A percentile compares a stretch with the other conserved stretches of the same genome.
These are phyloP conservation scores for Rhorus exstirpatorius DNA, from an alignment of 2,888 invertebrate species.

Conservation along the genomic window DNA sequence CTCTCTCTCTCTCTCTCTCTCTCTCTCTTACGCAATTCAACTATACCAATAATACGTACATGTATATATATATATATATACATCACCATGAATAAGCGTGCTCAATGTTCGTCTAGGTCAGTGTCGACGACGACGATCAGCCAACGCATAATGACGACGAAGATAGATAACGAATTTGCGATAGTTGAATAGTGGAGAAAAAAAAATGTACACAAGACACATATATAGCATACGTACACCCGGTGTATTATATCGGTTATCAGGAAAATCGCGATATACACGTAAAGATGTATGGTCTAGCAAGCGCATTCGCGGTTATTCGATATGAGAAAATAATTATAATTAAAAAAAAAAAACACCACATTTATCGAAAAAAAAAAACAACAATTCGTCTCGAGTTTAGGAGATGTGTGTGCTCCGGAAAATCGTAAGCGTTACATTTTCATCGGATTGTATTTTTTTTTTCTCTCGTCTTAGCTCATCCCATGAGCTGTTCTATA, in stretches of 20 bases:
- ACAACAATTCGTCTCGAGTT: background rate
- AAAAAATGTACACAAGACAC: slow-evolving; percentile 12
- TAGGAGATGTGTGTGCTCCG: background rate
- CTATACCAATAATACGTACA: slow-evolving; percentile 45
- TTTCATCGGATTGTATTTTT: too few species aligned
- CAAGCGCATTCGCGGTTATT: slow-evolving; percentile 11
- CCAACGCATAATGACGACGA: slow-evolving; percentile 34
- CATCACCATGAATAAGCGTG: slow-evolving; percentile 33
- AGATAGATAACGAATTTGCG: slow-evolving; percentile 59
- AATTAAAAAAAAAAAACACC: slow-evolving; percentile 6
- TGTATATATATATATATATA: slow-evolving; percentile 11
- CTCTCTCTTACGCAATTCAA: slow-evolving; percentile 46
- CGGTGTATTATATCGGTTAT: slow-evolving; percentile 21
- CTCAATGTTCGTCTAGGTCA: slow-evolving; percentile 65
- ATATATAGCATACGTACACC: background rate
- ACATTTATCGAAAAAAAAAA: background rate
- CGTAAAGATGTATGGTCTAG: slow-evolving; percentile 1
- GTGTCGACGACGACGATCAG: slow-evolving; percentile 58
- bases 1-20: slow-evolving; percentile 17
- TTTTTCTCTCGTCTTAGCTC: too few species aligned
- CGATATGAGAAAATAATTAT: too few species aligned
- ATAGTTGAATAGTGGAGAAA: slow-evolving; percentile 52
- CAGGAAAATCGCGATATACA: slow-evolving; percentile 30
- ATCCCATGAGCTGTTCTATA: too few species aligned
- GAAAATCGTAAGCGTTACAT: too few species aligned